A percentile compares a stretch with the other conserved stretches of the same genome.
These are phyloP conservation scores for Lagopus leucura DNA, from an alignment of 2,113 vertebrate genomes.

Conservation along the genomic window DNA sequence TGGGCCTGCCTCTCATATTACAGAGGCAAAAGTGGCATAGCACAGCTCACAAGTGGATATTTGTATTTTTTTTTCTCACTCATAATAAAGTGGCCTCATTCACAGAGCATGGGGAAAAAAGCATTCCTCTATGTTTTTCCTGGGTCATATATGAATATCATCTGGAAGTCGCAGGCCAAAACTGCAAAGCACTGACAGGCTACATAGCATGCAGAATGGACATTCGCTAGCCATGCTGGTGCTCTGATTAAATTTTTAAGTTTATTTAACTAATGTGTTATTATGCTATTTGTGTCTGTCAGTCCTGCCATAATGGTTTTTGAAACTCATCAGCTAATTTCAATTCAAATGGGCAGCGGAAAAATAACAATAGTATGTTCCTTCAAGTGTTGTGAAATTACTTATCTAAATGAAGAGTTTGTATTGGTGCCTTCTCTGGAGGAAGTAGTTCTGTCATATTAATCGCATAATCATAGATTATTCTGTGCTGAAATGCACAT, in stretches of 20 bases:
- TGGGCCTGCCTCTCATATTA: neutral
- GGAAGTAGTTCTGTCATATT: neutral
- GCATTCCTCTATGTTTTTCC: neutral
- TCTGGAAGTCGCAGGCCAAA: neutral
- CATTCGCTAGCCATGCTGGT: neutral
- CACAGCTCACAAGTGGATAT: rapidly evolving
- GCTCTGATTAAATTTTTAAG: neutral
- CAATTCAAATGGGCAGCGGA: neutral
- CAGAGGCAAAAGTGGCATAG: neutral
- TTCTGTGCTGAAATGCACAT: too few species aligned
- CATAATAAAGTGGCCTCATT: neutral
- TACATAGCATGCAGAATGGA: neutral
- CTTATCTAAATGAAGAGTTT: neutral
- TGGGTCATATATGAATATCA: neutral
- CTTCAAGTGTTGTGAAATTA: neutral
- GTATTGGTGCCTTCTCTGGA: neutral
- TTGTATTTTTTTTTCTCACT: neutral
- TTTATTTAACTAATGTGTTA: neutral
- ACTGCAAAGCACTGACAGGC: neutral
- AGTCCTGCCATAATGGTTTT: neutral
- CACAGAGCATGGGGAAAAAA: neutral
- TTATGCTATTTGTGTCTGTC: neutral
- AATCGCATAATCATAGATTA: too few species aligned
- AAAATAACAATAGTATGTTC: neutral
- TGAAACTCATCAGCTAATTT: neutral